Base-by-base conservation (phyloP, 1,140 invertebrate genomes). In the Panagrolaimus sp. region DNA sequence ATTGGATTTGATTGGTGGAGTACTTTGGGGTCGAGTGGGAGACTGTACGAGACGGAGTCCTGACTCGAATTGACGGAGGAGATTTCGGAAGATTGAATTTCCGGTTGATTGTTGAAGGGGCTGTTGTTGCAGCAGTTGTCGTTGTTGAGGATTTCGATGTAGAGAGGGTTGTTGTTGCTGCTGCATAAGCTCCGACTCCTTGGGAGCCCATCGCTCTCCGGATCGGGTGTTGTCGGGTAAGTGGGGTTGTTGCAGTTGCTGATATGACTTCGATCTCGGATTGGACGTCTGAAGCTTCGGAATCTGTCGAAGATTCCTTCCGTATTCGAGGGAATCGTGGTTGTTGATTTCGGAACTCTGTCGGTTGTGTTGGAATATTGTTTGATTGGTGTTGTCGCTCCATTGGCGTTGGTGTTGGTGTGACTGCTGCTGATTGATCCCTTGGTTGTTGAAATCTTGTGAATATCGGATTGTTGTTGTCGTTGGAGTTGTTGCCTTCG, bases 21-120 rank as follows among this genome's bases (percentile, higher is more conserved):
- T 24, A 15, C 47, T 15, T 48, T 48, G 52, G 52, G 52, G 52
- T 55, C 28, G 52, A 28, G 9, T 28, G 52, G 52, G 28, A 28
- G 52, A 28, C 52, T 58, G 52, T 28, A 28, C 28, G 52, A 58
- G 52, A 6, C 52, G 52, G 52, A 58, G 28, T 21, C 21, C 52
- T 28, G 52, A 21, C 32, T 38, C 32, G 32, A 38, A 38, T 38
- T 38, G 32, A 38, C 32, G 32, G 52, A 58, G 52, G 21, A 58
- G 52, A 28, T 58, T 58, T 21, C 52, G 52, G 52, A 58, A 58
- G 10, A 58, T 28, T 58, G 52, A 58, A 28, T 12, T 58, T 58
- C 21, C 52, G 52, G 28, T 28, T 58, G 52, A 58, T 28, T 28
- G 52, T 26, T 21, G 52, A 58, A 21, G 52, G 21, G 52, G 52